Base-by-base conservation (phyloP, 2,888 invertebrate genomes). In the Eristalis arbustorum region DNA sequence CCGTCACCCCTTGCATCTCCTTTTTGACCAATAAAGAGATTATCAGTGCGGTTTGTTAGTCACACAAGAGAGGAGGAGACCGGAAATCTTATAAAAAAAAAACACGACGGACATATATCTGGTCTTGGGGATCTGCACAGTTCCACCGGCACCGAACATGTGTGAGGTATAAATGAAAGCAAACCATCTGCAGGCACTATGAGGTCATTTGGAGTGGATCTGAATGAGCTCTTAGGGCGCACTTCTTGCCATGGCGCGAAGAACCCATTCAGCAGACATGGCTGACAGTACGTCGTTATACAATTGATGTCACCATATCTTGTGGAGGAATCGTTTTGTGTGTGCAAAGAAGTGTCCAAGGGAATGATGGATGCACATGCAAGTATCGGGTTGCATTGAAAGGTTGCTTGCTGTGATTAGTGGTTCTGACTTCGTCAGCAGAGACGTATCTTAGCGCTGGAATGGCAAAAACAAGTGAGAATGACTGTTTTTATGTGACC, bases 31-130 rank as follows among this genome's bases (percentile, higher is more conserved):
- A 69, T 31, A 57, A 69, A 57, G 22, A 34, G 59, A 57, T 69
- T 69, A 69, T 69, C 69, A 14, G 14, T 69, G 69, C 37, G 69
- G 69, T 69, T 69, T 69, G 69, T 31, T 69, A 69, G 69, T 69
- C 69, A 69, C 57, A 59, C 42, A 23, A 18, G 31, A 40, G 25
- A 23, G 11, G 11, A 31, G 62, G 22, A 59, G 69, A 59, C 69
- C 69, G 69, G 69, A 69, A 34, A 69, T 69, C 69, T 69, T 14
- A 22, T 57, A 40, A 69, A 18, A 69, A 69, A 34, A 22, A 28
- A n/a, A n/a, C 42, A 42, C 14, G 42, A 4, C 49, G 49, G 49
- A 49, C 49, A 18, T 18, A 18, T 49, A 49, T 49, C 49, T 49
- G 49, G 18, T 49, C 49, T 18, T 18, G n/a, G 49, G 18, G 49